Conservation (phyloP, 2,797 vertebrate genomes). For the Hemibagrus guttatus region DNA sequence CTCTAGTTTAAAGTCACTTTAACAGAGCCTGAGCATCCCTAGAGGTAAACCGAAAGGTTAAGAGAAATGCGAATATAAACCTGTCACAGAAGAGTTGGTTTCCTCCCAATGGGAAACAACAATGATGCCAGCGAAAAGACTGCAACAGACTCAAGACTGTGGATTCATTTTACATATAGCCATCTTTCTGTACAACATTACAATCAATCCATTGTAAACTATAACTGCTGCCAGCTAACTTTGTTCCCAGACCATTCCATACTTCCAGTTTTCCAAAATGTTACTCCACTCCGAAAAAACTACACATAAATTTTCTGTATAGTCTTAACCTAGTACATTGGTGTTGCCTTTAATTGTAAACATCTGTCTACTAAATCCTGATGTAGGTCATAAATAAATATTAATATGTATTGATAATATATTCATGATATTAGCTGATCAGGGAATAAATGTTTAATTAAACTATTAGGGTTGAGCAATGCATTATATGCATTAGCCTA, state of each 20-base stretch:
- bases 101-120: slow-evolving; percentile 9
- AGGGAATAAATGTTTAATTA: not conserved
- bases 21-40: not conserved
- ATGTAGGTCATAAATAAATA: not conserved
- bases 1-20: slow-evolving; percentile 20
- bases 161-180: slow-evolving; percentile 6
- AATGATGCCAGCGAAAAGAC: slow-evolving; percentile 1
- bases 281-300: not conserved
- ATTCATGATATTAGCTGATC: not conserved
- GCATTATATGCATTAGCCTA: too few species aligned
- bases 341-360: not conserved
- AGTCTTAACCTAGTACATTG: not conserved
- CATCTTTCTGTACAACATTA: slow-evolving; percentile 11
- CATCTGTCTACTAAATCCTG: not conserved
- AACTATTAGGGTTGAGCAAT: not conserved
- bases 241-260: not conserved
- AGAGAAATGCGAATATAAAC: slow-evolving; percentile 21
- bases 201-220: slow-evolving; percentile 21
- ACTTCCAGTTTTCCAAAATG: not conserved
- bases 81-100: slow-evolving; percentile 31
- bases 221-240: not conserved
- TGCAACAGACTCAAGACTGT: slow-evolving; percentile 17
- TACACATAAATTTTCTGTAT: not conserved
- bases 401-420: not conserved
- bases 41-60: slow-evolving; percentile 12